Evolutionary conservation across 1,140 invertebrate species (phyloP).

Genomic region (Antheraea mylitta): DNA sequence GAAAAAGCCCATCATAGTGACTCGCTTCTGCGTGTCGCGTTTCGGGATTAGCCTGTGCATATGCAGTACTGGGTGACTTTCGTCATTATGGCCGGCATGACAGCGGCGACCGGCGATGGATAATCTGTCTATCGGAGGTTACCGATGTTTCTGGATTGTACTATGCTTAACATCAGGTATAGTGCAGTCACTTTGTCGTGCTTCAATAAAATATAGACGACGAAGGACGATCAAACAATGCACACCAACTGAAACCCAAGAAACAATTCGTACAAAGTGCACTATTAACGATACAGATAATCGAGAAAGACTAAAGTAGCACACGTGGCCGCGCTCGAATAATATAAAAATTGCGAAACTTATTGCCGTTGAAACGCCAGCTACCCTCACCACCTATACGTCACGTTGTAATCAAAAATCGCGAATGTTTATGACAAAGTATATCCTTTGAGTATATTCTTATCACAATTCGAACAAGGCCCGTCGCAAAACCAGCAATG

Average conservation of each 20-base stretch:
- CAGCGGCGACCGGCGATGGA: too few species aligned
- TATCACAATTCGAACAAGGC: not conserved
- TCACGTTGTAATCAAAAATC: not conserved
- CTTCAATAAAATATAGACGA: too few species aligned
- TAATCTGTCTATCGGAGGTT: too few species aligned
- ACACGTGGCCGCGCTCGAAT: conserved; percentile 15
- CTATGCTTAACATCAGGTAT: too few species aligned
- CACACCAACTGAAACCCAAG: not conserved
- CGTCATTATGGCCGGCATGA: too few species aligned
- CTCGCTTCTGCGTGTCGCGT: too few species aligned
- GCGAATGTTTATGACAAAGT: not conserved
- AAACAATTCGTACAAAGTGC: conserved; percentile 11
- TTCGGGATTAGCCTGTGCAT: too few species aligned
- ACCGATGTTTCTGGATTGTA: too few species aligned
- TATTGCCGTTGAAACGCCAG: conserved; percentile 20
- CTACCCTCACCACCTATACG: not conserved
- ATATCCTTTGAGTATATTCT: not conserved
- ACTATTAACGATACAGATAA: conserved; percentile 12
- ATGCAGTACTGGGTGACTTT: too few species aligned
- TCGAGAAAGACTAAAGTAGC: conserved; percentile 19
- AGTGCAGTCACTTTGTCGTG: too few species aligned
- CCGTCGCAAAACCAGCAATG: not conserved
- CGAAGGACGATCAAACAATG: not conserved
- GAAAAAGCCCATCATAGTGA: too few species aligned
- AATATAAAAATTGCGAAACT: conserved; percentile 24